Evolutionary conservation across 2,113 vertebrate genomes (phyloP).

Genomic region (Plestiodon gilberti): DNA sequence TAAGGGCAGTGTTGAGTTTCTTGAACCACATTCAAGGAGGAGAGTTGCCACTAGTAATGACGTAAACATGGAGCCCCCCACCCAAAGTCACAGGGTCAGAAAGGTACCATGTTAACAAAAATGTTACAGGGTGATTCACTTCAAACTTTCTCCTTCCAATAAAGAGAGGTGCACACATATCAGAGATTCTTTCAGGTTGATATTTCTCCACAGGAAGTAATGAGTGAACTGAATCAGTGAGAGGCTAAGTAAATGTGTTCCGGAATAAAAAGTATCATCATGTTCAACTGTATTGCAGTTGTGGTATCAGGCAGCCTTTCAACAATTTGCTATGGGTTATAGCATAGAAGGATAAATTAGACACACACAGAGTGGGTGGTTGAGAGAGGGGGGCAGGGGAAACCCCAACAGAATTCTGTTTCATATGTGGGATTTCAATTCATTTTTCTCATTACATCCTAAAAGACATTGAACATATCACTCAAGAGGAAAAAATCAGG

Average conservation of each 20-base stretch:
- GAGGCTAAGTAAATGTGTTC: not conserved
- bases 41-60: too few relatives aligned
- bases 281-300: not conserved
- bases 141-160: too few relatives aligned
- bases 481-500: not conserved
- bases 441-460: not conserved
- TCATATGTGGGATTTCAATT: not conserved
- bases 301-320: not conserved
- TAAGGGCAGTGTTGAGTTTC: too few relatives aligned
- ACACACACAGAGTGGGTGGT: not conserved
- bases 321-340: not conserved
- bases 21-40: too few relatives aligned
- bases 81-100: not conserved
- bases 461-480: not conserved
- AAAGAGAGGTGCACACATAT: not conserved
- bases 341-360: not conserved
- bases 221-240: not conserved
- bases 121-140: not conserved
- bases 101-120: not conserved
- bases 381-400: not conserved
- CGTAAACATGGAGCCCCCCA: not conserved
- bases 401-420: not conserved
- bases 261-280: not conserved
- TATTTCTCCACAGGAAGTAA: not conserved
- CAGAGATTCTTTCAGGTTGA: not conserved